Percentiles rank a stretch among this genome's conserved stretches.
Evolutionary conservation across 2,888 invertebrate species (phyloP).

Genomic region (Chloromyia formosa): DNA sequence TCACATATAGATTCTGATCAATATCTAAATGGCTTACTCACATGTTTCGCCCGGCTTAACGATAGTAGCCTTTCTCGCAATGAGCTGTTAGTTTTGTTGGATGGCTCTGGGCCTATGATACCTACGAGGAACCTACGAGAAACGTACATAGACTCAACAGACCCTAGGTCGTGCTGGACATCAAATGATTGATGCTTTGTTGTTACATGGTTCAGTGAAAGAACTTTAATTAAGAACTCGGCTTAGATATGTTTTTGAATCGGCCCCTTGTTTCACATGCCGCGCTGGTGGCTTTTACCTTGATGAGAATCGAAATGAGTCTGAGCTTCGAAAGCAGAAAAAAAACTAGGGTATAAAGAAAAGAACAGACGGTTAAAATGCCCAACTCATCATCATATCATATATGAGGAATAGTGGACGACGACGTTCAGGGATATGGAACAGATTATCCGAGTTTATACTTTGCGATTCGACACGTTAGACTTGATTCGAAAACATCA

Average conservation of each 20-base stretch:
- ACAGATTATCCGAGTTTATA: too few species aligned
- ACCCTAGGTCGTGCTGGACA: conserved; percentile 9
- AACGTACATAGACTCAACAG: too few species aligned
- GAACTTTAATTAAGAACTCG: conserved; percentile 48
- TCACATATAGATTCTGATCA: conserved; percentile 25
- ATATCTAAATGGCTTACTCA: conserved; percentile 36
- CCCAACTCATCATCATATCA: conserved; percentile 33
- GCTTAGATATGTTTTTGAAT: conserved; percentile 22
- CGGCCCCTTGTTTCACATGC: conserved; percentile 18
- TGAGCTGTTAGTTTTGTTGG: too few species aligned
- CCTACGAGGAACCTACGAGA: neutral
- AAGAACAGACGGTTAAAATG: neutral
- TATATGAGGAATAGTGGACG: too few species aligned
- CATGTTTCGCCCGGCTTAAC: conserved; percentile 1
- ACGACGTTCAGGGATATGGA: too few species aligned
- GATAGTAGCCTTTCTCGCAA: neutral
- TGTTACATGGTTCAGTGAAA: conserved; percentile 39
- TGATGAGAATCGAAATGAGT: conserved; percentile 29
- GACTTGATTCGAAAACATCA: too few species aligned
- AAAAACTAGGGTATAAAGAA: too few species aligned
- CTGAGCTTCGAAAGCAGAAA: conserved; percentile 5
- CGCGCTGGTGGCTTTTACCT: conserved; percentile 5
- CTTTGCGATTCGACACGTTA: too few species aligned
- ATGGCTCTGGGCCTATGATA: neutral
- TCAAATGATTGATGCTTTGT: conserved; percentile 48